Percentiles rank a stretch among this genome's conserved stretches.
phyloP scores from a whole-genome alignment of 1,140 invertebrate species.

The Nixonia krombeini region DNA sequence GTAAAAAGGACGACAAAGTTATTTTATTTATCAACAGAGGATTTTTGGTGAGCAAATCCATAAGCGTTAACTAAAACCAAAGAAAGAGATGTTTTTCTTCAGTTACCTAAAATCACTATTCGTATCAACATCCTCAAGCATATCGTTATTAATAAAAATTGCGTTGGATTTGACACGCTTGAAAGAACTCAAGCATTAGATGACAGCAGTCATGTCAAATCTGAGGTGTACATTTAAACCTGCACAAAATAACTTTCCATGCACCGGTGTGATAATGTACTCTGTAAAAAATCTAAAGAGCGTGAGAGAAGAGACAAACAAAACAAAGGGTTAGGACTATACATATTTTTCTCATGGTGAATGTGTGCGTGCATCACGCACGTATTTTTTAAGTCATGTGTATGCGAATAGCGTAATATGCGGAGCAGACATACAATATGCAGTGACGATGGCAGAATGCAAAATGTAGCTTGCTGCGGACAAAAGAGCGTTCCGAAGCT shows the following conservation, averaged over 20 bases:
- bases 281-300: constrained; percentile 14
- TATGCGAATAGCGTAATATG: constrained; percentile 29
- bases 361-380: constrained; percentile 12
- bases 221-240: too few relatives aligned
- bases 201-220: too few relatives aligned
- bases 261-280: neutral
- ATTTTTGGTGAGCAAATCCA: too few relatives aligned
- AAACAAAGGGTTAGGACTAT: constrained; percentile 41
- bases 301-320: constrained; percentile 47
- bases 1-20: too few relatives aligned
- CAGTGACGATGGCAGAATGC: constrained; percentile 21
- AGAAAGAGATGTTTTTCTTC: too few relatives aligned
- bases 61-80: too few relatives aligned
- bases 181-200: too few relatives aligned
- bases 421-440: constrained; percentile 25
- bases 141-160: too few relatives aligned
- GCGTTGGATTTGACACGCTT: too few relatives aligned
- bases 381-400: constrained; percentile 20
- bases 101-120: too few relatives aligned
- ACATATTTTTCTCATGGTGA: constrained; percentile 36
- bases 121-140: too few relatives aligned
- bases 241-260: neutral
- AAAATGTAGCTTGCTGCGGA: constrained; percentile 30
- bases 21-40: too few relatives aligned
- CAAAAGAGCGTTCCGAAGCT: constrained; percentile 53